Evolutionary conservation across 2,797 vertebrate genomes (phyloP), one percentile per base, ranked within the genome.

Genomic region (Jordanella pulchra): DNA sequence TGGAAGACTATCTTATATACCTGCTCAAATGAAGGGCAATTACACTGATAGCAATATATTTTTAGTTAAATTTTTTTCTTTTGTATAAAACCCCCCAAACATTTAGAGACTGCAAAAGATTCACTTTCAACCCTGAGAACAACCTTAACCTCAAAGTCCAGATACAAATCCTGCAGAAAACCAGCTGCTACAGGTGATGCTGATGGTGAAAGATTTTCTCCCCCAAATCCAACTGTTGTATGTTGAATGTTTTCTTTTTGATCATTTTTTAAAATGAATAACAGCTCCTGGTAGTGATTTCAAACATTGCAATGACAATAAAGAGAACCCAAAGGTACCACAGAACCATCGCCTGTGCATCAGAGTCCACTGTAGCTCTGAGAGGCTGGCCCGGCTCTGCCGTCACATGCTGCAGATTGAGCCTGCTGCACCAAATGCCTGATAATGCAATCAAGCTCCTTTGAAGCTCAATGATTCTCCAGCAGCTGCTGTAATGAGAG

Each of bases 381-480:
- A 50, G 72, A 78, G 67, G 75, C 51, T 74, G 77, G 82, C 75
- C 77, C 17, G 67, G 56, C 66, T 85, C 74, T 73, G 45, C 81
- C 23, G 84, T 88, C 86, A 85, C 84, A 85, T 80, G 74, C 77
- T 81, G 81, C 55, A 84, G 82, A 91, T 89, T 92, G 89, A 23
- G 70, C 56, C 80, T 60, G 76, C 87, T 88, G 81, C 74, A 88
- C 86, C 83, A 87, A 91, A 92, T 80, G 87, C 81, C 83, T 82
- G 89, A 92, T 89, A 90, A 93, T 85, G 87, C 81, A 93, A 93
- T 93, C 92, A 92, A 85, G 89, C 87, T 81, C 89, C 86, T 91
- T 90, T 90, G 87, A 91, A 87, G 87, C 87, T 70, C 66, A 15
- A 76, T 83, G 84, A 89, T 89, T 90, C 87, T 92, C 86, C 80